Conservation (phyloP, 2,888 invertebrate genomes). For the Idaea dimidiata region DNA sequence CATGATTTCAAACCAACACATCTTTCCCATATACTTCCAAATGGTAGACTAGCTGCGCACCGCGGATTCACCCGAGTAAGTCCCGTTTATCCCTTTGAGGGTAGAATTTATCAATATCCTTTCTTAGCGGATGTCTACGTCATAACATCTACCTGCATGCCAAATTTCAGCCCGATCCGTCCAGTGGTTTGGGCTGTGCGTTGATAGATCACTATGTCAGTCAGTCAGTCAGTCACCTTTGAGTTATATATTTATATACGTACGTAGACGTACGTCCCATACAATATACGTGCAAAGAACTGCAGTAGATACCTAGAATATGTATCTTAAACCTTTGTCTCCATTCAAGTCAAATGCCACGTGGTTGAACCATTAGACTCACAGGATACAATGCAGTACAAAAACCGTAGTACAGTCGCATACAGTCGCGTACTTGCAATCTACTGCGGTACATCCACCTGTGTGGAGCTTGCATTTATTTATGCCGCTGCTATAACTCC, state of each 20-base stretch:
- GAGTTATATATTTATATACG: too few relatives aligned
- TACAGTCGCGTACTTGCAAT: conserved; percentile 40
- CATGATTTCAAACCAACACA: neutral
- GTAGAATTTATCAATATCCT: too few relatives aligned
- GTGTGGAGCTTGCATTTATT: conserved; percentile 62
- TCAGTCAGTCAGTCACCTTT: too few relatives aligned
- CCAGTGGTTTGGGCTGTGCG: too few relatives aligned
- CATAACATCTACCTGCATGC: neutral
- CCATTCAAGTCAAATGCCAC: conserved; percentile 7
- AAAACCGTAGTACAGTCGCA: conserved; percentile 20
- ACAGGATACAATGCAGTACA: conserved; percentile 17
- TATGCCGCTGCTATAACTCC: conserved; percentile 39
- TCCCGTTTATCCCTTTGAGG: too few relatives aligned
- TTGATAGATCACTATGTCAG: too few relatives aligned
- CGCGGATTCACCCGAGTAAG: too few relatives aligned
- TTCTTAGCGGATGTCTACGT: too few relatives aligned
- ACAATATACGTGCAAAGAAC: neutral
- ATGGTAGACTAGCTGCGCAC: too few relatives aligned
- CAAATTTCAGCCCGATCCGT: too few relatives aligned
- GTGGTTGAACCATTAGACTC: conserved; percentile 4
- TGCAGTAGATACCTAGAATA: neutral
- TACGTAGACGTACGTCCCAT: neutral
- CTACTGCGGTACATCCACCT: conserved; percentile 56
- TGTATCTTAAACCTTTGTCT: conserved; percentile 1
- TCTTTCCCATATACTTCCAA: neutral